Evolutionary conservation across 2,113 vertebrate genomes (phyloP).

Genomic region (Bubo scandiacus): DNA sequence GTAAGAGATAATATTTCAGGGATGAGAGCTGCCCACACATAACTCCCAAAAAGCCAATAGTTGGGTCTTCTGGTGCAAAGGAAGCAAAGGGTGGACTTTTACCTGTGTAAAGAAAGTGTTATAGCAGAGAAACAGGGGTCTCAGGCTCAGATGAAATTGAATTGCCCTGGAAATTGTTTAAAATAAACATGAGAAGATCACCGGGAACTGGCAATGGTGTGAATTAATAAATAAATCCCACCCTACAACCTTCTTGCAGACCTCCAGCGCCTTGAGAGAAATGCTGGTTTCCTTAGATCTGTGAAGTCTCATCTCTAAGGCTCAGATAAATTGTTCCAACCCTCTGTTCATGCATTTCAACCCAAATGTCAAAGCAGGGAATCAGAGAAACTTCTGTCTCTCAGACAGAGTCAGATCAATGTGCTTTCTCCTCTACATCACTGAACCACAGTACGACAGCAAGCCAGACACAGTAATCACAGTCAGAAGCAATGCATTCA

Average conservation of each 20-base stretch:
- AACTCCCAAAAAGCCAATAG: not conserved
- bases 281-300: not conserved
- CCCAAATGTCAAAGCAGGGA: constrained; percentile 36
- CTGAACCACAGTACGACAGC: constrained; percentile 5
- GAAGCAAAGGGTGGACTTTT: not conserved
- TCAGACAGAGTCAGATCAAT: not conserved
- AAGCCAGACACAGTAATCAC: not conserved
- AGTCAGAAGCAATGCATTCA: not conserved
- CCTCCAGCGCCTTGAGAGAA: not conserved
- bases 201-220: not conserved
- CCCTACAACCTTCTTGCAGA: not conserved
- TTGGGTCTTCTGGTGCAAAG: not conserved
- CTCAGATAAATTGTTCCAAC: constrained; percentile 20
- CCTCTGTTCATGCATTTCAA: constrained; percentile 11
- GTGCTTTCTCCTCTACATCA: not conserved
- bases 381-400: constrained; percentile 28
- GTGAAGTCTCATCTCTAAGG: not conserved
- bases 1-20: not conserved
- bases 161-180: constrained; percentile 18
- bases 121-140: not conserved
- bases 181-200: constrained; percentile 14
- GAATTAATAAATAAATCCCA: not conserved
- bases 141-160: not conserved
- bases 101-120: not conserved
- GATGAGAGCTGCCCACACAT: not conserved